Percentiles rank a stretch among this genome's conserved stretches.
phyloP scores from a whole-genome alignment of 2,888 invertebrate genomes.

The Tineola bisselliella region DNA sequence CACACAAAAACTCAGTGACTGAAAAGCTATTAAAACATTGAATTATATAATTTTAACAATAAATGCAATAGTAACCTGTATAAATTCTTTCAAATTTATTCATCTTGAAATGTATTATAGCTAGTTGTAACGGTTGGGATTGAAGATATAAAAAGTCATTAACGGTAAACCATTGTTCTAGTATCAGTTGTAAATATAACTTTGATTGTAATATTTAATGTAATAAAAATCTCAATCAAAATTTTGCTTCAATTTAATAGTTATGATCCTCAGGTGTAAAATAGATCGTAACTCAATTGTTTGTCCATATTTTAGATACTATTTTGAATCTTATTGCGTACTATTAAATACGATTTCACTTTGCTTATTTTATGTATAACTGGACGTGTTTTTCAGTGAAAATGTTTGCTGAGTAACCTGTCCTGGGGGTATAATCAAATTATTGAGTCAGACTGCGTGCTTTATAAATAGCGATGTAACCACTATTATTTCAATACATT shows the following conservation, averaged over 20 bases:
- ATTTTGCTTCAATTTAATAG: not conserved
- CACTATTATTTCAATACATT: not conserved
- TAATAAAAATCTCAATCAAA: not conserved
- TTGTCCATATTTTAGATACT: not conserved
- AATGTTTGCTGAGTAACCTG: constrained; percentile 6
- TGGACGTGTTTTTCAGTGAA: not conserved
- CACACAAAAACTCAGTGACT: no score
- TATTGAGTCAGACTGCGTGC: not conserved
- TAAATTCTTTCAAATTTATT: no score
- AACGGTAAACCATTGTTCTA: no score
- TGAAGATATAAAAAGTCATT: no score
- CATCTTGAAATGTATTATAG: no score
- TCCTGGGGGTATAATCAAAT: constrained; percentile 12
- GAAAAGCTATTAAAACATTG: no score
- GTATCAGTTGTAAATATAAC: no score
- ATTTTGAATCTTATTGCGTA: not conserved
- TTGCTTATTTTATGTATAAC: no score
- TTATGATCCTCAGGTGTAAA: not conserved
- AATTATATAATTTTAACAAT: no score
- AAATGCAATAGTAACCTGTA: no score
- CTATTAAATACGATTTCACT: not conserved
- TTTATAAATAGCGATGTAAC: constrained; percentile 4
- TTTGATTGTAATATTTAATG: not conserved
- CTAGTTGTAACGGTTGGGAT: no score
- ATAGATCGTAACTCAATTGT: not conserved